These are phyloP conservation scores for Diachasmimorpha longicaudata DNA, from an alignment of 1,140 invertebrate genomes.

Conservation along the genomic window DNA sequence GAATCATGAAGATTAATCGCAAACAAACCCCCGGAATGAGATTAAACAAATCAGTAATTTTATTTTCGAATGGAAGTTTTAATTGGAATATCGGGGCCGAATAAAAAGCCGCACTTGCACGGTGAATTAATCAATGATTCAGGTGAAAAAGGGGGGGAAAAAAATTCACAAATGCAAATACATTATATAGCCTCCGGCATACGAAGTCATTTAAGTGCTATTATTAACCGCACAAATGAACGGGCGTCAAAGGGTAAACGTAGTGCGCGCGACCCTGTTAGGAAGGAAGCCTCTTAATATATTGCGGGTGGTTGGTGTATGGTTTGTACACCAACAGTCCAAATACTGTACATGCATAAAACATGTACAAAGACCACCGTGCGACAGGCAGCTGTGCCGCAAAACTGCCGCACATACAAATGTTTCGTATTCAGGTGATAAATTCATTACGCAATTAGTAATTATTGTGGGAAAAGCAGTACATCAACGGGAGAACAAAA, in stretches of 20 bases:
- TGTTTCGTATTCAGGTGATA: not conserved
- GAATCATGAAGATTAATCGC: too few relatives aligned
- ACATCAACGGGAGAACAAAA: not conserved
- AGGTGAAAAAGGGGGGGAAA: not conserved
- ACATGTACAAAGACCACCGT: not conserved
- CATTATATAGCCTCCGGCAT: not conserved
- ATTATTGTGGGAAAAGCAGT: not conserved
- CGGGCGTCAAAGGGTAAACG: constrained; percentile 27
- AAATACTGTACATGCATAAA: constrained; percentile 2
- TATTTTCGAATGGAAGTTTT: not conserved
- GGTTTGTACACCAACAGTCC: not conserved
- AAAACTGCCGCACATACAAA: not conserved
- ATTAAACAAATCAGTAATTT: too few relatives aligned
- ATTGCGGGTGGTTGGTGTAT: not conserved
- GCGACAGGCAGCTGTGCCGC: not conserved
- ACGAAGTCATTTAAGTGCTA: constrained; percentile 22
- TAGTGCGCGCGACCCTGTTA: not conserved
- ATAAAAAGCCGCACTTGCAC: not conserved
- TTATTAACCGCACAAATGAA: constrained; percentile 24
- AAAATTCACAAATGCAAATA: not conserved
- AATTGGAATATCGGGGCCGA: not conserved
- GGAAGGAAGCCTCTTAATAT: constrained; percentile 23
- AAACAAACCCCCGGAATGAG: not conserved
- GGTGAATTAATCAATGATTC: not conserved
- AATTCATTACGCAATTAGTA: constrained; percentile 4